phyloP scores from a whole-genome alignment of 2,113 vertebrate species.

The Psittacula cyanocephala region DNA sequence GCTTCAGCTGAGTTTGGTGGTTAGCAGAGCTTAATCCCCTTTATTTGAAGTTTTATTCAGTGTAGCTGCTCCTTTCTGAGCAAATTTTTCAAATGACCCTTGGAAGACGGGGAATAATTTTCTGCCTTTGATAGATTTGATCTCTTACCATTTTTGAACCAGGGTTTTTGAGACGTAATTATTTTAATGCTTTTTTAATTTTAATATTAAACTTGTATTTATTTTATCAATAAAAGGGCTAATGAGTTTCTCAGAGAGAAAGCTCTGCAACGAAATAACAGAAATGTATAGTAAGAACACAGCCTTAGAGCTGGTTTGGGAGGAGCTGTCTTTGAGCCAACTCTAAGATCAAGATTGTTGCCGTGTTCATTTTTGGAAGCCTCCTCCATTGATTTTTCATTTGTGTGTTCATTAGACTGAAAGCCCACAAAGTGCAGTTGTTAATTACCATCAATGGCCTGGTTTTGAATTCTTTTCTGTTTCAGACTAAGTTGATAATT shows the following conservation, averaged over 20 bases:
- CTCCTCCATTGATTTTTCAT: slow-evolving; percentile 60
- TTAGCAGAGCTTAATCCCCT: slow-evolving; percentile 40
- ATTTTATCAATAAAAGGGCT: background rate
- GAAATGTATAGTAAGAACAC: background rate
- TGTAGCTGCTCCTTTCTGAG: background rate
- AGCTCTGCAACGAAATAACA: background rate
- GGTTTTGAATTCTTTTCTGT: slow-evolving; percentile 32
- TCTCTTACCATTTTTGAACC: background rate
- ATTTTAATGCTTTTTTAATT: background rate
- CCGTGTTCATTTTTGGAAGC: slow-evolving; percentile 58
- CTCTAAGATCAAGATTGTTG: slow-evolving; percentile 36
- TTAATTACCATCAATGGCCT: slow-evolving; percentile 58
- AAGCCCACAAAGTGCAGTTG: slow-evolving; percentile 51
- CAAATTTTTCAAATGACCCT: slow-evolving; percentile 13
- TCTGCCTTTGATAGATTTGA: background rate
- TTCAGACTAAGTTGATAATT: slow-evolving; percentile 43
- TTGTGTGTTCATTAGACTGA: slow-evolving; percentile 61
- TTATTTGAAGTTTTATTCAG: slow-evolving; percentile 19
- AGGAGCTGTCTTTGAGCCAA: slow-evolving; percentile 42
- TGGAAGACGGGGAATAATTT: background rate
- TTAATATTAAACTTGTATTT: slow-evolving; percentile 32
- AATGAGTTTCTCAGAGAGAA: background rate
- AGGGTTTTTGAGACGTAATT: background rate
- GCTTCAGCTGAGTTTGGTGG: background rate
- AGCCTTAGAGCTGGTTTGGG: background rate